Base-by-base conservation (phyloP, 2,888 invertebrate genomes). In the Hartigia nigra region DNA sequence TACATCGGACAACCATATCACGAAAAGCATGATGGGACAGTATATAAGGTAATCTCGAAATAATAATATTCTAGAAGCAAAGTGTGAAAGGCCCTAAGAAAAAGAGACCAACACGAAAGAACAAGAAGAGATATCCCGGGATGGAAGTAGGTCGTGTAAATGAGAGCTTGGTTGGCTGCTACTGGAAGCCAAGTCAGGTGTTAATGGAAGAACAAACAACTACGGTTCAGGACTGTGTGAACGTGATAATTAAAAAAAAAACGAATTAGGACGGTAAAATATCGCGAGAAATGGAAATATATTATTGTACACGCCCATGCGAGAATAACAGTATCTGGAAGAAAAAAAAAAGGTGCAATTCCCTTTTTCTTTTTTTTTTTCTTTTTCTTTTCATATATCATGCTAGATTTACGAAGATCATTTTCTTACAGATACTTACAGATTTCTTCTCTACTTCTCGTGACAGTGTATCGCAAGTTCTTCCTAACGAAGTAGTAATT, bases 161-260 rank as follows among this genome's bases (percentile, higher is more conserved):
- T 86, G 85, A 89, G 84, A 81, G 84, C 81, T 79, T 79, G 76
- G 80, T 80, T 80, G 83, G 80, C 80, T 81, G 79, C n/a, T 82
- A 85, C 83, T 85, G 81, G 79, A 82, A 83, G 82, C 82, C 84
- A 82, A 84, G 83, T 76, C 79, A 83, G 82, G 83, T 89, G 89
- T 81, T 90, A 90, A 90, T 90, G 86, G 85, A 83, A 84, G 86
- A 88, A 89, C 89, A 90, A 90, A 87, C 88, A 86, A 83, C 85
- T 84, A 86, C 84, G 86, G 87, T 87, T 87, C 82, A 84, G 83
- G 83, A 82, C 81, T 79, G 82, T 81, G 82, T 74, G 79, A 78
- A 77, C 75, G 36, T 34, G 31, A 23, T 35, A 75, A 75, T 34
- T 75, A 12, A 35, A 31, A 36, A 31, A 74, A 77, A 39, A 14